Evolutionary conservation across 2,113 vertebrate species (phyloP).

Genomic region (Burhinus bistriatus): DNA sequence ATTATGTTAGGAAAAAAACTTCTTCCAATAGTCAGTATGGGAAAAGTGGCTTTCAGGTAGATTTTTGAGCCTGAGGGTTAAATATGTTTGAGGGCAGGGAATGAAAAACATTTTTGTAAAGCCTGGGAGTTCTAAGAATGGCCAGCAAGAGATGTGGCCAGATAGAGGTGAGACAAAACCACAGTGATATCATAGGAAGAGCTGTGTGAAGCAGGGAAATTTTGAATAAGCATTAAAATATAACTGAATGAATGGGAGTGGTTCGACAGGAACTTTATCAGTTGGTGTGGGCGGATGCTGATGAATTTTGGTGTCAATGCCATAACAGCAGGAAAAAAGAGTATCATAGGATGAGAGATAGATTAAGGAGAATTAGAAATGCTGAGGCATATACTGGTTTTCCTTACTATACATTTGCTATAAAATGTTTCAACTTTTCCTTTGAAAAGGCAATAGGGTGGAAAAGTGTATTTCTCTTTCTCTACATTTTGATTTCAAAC

Average conservation of each 20-base stretch:
- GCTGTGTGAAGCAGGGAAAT: neutral
- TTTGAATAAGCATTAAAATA: neutral
- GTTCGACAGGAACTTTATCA: neutral
- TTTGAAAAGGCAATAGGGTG: neutral
- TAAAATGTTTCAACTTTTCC: neutral
- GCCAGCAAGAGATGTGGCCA: neutral
- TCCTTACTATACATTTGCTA: neutral
- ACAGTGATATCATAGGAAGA: neutral
- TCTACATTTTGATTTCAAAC: neutral
- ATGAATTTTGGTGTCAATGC: neutral
- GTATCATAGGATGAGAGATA: neutral
- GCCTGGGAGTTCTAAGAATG: neutral
- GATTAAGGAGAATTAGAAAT: neutral
- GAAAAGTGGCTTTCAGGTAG: neutral
- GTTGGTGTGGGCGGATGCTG: accelerated
- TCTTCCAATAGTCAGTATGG: neutral
- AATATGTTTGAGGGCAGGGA: neutral
- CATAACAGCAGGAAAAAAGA: neutral
- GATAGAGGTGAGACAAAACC: neutral
- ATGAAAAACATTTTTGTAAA: neutral
- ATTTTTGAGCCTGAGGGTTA: neutral
- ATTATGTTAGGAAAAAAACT: neutral
- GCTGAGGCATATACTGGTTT: accelerated
- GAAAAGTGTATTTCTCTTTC: neutral
- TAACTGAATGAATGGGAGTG: neutral